A percentile compares a stretch with the other conserved stretches of the same genome.
Evolutionary conservation across 2,797 vertebrate genomes (phyloP).

Genomic region (Phrynocephalus guinanensis): DNA sequence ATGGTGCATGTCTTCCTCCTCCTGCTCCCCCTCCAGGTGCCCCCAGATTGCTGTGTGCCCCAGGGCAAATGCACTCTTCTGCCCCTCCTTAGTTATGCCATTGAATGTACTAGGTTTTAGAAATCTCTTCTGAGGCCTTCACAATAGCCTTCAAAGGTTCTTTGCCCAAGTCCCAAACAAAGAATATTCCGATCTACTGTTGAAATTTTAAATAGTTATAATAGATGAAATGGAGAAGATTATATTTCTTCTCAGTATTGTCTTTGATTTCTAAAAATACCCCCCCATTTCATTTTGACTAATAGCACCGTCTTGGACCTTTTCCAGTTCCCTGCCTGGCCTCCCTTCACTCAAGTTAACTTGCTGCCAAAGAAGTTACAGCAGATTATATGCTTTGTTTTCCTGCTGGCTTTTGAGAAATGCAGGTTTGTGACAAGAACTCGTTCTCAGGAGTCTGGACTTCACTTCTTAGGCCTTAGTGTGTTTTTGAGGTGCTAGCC

Average conservation of each 20-base stretch:
- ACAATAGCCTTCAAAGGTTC: neutral
- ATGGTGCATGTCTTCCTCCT: no score
- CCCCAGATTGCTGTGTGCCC: no score
- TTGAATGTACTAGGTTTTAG: no score
- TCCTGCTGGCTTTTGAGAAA: neutral
- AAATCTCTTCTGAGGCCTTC: no score
- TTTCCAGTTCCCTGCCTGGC: neutral
- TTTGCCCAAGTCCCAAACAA: neutral
- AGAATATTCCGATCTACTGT: neutral
- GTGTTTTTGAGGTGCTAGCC: slow-evolving; percentile 59
- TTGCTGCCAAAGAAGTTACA: neutral
- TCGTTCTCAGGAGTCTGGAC: slow-evolving; percentile 10
- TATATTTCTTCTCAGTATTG: neutral
- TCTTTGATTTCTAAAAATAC: neutral
- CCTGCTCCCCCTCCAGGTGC: no score
- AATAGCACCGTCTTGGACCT: neutral
- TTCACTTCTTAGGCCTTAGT: slow-evolving; percentile 47
- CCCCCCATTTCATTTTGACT: neutral
- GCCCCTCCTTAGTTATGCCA: no score
- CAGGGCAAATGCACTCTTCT: no score
- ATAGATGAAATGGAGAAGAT: neutral
- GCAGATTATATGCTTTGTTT: slow-evolving; percentile 14
- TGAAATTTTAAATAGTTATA: neutral
- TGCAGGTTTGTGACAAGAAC: slow-evolving; percentile 16
- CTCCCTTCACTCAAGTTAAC: neutral